Evolutionary conservation across 2,888 invertebrate genomes (phyloP).

Genomic region (Metalampra italica): DNA sequence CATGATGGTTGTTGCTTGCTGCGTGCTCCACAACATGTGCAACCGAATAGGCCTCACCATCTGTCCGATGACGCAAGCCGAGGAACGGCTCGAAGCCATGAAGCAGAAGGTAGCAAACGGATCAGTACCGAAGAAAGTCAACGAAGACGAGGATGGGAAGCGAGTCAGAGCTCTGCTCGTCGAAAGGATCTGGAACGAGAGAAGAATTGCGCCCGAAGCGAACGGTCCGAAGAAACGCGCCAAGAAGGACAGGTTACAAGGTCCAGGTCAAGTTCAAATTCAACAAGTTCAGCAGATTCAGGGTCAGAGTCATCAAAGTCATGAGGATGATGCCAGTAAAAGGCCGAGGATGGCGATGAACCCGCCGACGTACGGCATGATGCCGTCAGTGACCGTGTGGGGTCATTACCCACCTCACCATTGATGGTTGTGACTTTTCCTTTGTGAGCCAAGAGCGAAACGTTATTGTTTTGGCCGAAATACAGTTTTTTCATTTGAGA

Average conservation of each 20-base stretch:
- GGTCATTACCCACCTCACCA: conserved; percentile 59
- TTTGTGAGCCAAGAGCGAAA: too few species aligned
- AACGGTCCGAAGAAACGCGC: conserved; percentile 51
- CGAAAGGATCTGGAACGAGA: conserved; percentile 55
- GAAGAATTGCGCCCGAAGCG: conserved; percentile 42
- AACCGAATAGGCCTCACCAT: conserved; percentile 41
- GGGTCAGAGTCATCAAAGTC: conserved; percentile 1
- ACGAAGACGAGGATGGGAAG: conserved; percentile 41
- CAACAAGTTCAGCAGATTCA: conserved; percentile 24
- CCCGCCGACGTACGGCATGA: conserved; percentile 44
- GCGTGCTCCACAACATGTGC: conserved; percentile 59
- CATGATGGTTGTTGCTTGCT: conserved; percentile 59
- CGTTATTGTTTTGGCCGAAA: too few species aligned
- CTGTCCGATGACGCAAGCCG: conserved; percentile 53
- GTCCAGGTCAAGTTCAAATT: conserved; percentile 19
- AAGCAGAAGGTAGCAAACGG: conserved; percentile 68
- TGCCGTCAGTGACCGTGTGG: conserved; percentile 48
- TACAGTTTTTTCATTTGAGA: too few species aligned
- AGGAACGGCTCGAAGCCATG: conserved; percentile 62
- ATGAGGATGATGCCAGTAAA: conserved; percentile 51
- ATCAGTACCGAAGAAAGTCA: conserved; percentile 50
- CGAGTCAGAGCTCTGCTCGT: conserved; percentile 43
- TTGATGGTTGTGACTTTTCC: conserved; percentile 17
- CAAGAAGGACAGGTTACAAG: conserved; percentile 41
- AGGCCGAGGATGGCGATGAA: conserved; percentile 51